Evolutionary conservation across 2,113 vertebrate genomes (phyloP), one percentile per base, ranked within the genome.

Genomic region (Mellivora capensis): DNA sequence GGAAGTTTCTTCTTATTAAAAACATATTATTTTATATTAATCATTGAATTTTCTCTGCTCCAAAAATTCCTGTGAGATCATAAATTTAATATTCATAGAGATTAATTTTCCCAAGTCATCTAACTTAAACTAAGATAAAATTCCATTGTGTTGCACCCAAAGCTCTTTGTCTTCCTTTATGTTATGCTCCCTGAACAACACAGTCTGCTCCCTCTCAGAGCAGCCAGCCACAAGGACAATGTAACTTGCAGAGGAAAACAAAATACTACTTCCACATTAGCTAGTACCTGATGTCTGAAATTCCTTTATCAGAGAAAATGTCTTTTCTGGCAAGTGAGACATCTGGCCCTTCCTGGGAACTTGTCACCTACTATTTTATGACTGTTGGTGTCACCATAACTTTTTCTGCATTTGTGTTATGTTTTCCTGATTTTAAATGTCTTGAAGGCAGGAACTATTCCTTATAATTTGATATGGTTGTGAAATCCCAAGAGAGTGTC

Each of bases 151-250:
- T 13, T 44, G 12, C 25, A 15, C 23, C n/a, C 0, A 37, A 29
- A 54, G 3, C 20, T 25, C 3, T 67, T 49, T 34, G 9, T 61
- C 21, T 61, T 95, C 49, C 13, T 17, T 59, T 61, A 3, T 37
- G 42, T 21, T 86, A 7, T 86, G 42, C 29, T 85, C 71, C 42
- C 6, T 42, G 14, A 79, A 71, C 23, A 39, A 59, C 23, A 18
- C 8, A 44, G 12, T 64, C 47, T 39, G 47, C 37, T 71, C 13
- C 13, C 17, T 62, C 25, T 31, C 31, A 7, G 11, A 39, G 4
- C 9, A n/a, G 5, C 7, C 57, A 29, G 27, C 2, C 44, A 3
- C 20, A 49, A 4, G 31, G 4, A 17, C 3, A 34, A 29, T 1
- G 5, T 37, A 39, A 8, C 5, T 57, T 64, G 21, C 44, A 49